Percentiles rank a stretch among this genome's conserved stretches.
Conservation (phyloP, 1,140 invertebrate genomes). For the Panagrolaimus sp. region DNA sequence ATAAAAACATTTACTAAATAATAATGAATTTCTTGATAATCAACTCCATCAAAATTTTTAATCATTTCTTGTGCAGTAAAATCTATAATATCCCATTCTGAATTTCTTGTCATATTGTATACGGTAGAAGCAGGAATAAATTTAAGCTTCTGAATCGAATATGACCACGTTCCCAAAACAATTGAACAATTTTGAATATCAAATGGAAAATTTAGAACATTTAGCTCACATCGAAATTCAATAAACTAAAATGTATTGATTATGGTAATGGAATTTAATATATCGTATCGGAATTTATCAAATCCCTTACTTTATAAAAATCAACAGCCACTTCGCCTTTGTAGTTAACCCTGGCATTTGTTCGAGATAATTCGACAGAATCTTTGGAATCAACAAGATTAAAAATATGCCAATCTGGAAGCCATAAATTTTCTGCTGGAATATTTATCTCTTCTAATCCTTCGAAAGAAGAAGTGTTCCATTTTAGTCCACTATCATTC, state of each 20-base stretch:
- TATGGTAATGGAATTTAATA: too few relatives aligned
- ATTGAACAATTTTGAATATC: neutral
- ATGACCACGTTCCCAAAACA: slow-evolving; percentile 8
- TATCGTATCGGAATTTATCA: neutral
- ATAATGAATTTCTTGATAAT: slow-evolving; percentile 10
- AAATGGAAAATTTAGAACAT: neutral
- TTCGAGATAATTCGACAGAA: neutral
- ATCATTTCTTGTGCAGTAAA: neutral
- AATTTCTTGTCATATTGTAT: neutral
- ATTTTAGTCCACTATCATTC: neutral
- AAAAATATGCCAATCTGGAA: slow-evolving; percentile 1
- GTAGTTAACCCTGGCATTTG: neutral
- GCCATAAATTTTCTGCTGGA: neutral
- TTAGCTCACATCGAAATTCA: neutral
- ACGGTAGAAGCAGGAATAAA: neutral
- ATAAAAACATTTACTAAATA: too few relatives aligned
- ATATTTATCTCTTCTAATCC: neutral
- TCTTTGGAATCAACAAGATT: slow-evolving; percentile 1
- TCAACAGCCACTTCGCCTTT: neutral
- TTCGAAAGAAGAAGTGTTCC: neutral
- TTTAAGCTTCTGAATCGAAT: neutral
- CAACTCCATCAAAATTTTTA: neutral
- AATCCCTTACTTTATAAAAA: neutral
- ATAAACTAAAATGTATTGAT: neutral
- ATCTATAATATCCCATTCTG: slow-evolving; percentile 4